Base-by-base conservation (phyloP, 2,113 vertebrate species). In the Spilogale gracilis region DNA sequence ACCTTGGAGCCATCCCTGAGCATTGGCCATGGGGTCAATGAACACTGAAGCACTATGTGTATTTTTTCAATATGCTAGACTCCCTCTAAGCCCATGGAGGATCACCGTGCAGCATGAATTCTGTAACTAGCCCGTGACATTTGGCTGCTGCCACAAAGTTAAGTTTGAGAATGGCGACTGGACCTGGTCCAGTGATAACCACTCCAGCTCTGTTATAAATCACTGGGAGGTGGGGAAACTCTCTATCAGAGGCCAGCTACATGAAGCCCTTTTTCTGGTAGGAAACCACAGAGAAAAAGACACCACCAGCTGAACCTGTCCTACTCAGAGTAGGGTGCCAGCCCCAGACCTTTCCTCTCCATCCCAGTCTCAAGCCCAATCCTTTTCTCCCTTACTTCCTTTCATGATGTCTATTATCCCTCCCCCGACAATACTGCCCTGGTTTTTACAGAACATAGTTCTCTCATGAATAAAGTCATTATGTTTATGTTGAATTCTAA, bases 61-160 rank as follows among this genome's bases (percentile, higher is more conserved):
- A 92, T 96, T 98, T 98, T 97, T 97, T 95, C 92, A 96, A 76
- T 91, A 96, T 96, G 21, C 5, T 96, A 96, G 93, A 86, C 25
- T 97, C 32, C 69, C 74, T 30, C 84, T 65, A 89, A 97, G 60
- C 12, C 61, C 85, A 89, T 91, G 92, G 69, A 96, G 97, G 76
- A 98, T 98, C 91, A 92, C 71, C 17, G 13, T 48, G 58, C 88
- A 96, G 63, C 80, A 90, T 91, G 86, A 96, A 95, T 96, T 97
- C 97, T 98, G 82, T 96, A 95, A 96, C 52, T 74, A 65, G 32
- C 76, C 91, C 94, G 87, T 94, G 95, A 96, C 98, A 97, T 96
- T 97, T 98, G 97, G 95, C 96, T 98, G 78, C 38, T 0, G 1
- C 82, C 90, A 89, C 25, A 38, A 0, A 0, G 80, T 80, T 43